These are phyloP conservation scores for Cataglyphis livida DNA, from an alignment of 2,888 invertebrate genomes.

Conservation along the genomic window DNA sequence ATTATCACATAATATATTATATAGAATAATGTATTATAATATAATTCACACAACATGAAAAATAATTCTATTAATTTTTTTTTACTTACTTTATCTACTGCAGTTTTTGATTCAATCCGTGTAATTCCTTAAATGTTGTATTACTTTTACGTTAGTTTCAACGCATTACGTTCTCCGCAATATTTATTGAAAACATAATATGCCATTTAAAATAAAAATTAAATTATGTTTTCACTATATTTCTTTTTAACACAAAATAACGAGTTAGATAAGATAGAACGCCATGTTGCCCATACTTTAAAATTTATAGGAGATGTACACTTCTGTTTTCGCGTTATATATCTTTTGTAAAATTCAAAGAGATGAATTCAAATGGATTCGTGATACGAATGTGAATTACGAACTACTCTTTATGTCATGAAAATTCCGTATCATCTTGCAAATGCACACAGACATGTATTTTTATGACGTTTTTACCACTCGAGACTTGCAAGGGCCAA, in stretches of 20 bases:
- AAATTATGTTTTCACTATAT: background rate
- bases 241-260: background rate
- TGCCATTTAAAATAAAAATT: background rate
- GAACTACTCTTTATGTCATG: background rate
- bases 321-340: background rate
- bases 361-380: background rate
- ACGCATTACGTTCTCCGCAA: background rate
- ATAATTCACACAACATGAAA: background rate
- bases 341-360: background rate
- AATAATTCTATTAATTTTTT: background rate
- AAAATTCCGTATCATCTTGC: conserved; percentile 11
- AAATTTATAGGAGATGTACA: background rate
- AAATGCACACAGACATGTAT: conserved; percentile 23
- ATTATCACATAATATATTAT: background rate
- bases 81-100: conserved; percentile 8
- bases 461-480: conserved; percentile 10
- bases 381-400: background rate
- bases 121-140: background rate
- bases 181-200: background rate
- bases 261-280: background rate
- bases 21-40: background rate
- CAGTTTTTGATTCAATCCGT: background rate
- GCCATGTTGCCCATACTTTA: background rate
- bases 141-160: conserved; percentile 3
- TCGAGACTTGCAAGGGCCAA: conserved; percentile 13